Evolutionary conservation across 2,113 vertebrate species (phyloP).

Genomic region (Phyllostomus discolor): DNA sequence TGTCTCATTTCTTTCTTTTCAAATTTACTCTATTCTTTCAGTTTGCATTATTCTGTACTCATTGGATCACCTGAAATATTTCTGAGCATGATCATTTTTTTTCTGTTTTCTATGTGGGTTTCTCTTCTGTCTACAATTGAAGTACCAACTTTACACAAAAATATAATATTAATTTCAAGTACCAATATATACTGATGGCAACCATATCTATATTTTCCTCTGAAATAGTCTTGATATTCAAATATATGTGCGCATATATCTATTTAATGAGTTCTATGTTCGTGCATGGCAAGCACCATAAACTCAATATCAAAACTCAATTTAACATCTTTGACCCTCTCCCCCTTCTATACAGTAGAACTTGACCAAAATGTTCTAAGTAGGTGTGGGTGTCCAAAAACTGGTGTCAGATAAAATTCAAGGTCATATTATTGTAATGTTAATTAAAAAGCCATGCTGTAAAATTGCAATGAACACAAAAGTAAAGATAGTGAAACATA

Average conservation of each 20-base stretch:
- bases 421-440: background rate
- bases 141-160: background rate
- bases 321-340: background rate
- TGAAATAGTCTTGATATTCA: background rate
- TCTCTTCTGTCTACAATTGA: background rate
- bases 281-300: background rate
- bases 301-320: background rate
- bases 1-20: background rate
- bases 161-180: background rate
- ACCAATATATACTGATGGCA: background rate
- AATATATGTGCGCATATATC: background rate
- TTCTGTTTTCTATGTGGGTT: background rate
- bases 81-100: background rate
- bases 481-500: background rate
- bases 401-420: background rate
- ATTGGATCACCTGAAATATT: conserved; percentile 5
- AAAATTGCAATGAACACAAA: background rate
- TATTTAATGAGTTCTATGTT: background rate
- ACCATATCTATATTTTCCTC: background rate
- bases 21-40: background rate
- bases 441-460: background rate
- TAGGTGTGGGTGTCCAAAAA: background rate
- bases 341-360: background rate
- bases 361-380: background rate
- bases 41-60: background rate